Conservation (phyloP, 2,113 vertebrate genomes). For the Lanius collurio region DNA sequence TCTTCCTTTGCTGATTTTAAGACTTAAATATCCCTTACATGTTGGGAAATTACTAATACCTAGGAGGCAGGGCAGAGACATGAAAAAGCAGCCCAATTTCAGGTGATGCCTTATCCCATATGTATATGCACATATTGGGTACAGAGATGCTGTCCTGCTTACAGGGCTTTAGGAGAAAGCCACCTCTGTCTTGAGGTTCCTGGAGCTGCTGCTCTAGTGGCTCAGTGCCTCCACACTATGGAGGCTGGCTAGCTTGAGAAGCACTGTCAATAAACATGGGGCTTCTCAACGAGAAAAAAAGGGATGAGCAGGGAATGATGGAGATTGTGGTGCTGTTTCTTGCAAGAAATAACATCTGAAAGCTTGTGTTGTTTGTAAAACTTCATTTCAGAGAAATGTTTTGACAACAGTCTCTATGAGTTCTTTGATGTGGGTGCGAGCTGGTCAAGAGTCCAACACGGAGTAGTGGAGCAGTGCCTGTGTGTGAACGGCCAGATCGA, state of each 20-base stretch:
- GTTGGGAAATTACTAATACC: neutral
- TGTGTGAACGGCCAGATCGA: conserved; percentile 65
- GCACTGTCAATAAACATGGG: neutral
- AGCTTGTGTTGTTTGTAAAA: neutral
- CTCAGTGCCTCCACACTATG: neutral
- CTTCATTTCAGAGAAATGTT: conserved; percentile 82
- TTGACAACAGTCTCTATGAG: conserved; percentile 80
- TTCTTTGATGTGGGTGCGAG: conserved; percentile 79
- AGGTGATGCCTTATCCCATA: neutral
- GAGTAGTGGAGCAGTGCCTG: conserved; percentile 80
- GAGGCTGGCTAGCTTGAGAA: neutral
- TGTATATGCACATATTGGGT: neutral
- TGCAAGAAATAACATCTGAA: neutral
- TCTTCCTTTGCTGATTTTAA: neutral
- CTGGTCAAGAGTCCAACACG: conserved; percentile 84
- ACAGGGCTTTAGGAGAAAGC: neutral
- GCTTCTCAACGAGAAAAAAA: neutral
- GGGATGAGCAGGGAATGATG: neutral
- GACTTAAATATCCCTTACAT: neutral
- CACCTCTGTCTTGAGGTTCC: neutral
- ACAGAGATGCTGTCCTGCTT: neutral
- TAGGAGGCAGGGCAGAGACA: neutral
- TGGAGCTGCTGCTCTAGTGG: neutral
- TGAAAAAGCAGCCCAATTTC: neutral
- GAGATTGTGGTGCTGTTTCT: neutral